Evolutionary conservation across 2,797 vertebrate species (phyloP), one percentile per base, ranked within the genome.

Genomic region (Brachyalestes nurse): DNA sequence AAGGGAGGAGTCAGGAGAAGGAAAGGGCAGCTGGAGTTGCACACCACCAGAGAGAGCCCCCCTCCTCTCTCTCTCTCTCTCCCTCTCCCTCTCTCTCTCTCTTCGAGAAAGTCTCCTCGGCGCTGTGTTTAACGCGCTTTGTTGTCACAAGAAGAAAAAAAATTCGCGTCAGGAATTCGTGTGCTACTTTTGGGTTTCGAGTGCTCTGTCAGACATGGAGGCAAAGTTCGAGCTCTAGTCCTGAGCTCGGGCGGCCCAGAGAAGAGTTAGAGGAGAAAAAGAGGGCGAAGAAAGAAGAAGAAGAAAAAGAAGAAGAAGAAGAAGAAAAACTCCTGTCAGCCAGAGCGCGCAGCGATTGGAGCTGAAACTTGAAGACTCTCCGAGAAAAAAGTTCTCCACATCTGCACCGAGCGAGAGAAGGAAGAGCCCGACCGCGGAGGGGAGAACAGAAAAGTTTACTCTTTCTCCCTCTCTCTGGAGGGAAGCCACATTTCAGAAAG

Each of bases 1-100:
- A 72, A 93, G 92, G 94, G 94, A 95, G 94, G 94, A 95, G 94
- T 94, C 93, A 94, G 73, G 88, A 83, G 87, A 89, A 89, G 92
- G 92, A 93, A 94, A 92, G 94, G 92, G 93, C 93, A 93, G 90
- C 88, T 88, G 91, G 91, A 93, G 93, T 93, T 92, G 88, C 87
- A 91, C 5, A 60, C 19, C 92, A 93, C 89, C 85, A 76, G 86
- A 90, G 90, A 34, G 34, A 34, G 34, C 34, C 34, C 34, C 34
- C 34, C 34, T 34, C 34, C 34, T 34, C 34, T 34, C 34, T 34
- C 34, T 34, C 34, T 34, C 34, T 34, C 34, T 34, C 34, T 34
- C 34, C 5, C 34, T 34, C 34, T 34, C 34, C 5, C 34, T 34
- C 34, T 34, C 88, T 89, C 90, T 87, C 89, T 49, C 85, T 87